Evolutionary conservation across 2,113 vertebrate species (phyloP), one percentile per base, ranked within the genome.

Genomic region (Chlorodrepanis virens): DNA sequence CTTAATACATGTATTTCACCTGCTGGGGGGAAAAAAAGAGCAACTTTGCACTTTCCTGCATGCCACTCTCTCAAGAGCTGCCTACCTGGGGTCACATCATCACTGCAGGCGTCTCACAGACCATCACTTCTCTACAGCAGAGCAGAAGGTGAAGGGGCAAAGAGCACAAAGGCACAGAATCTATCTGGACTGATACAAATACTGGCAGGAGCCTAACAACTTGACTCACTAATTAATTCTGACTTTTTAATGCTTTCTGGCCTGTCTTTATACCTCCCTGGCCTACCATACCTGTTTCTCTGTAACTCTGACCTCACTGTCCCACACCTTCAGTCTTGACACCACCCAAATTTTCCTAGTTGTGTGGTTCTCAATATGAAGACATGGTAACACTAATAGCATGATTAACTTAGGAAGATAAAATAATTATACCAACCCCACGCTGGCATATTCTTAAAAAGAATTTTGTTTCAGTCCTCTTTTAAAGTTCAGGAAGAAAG

Each of bases 51-150:
- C 50, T 49, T 70, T 57, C n/a, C 64, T 83, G 37, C 17, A 25
- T 9, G 49, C 24, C 11, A 10, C 8, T 65, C 19, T 61, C 22
- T 47, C 11, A 65, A 65, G 4, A 72, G 39, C 42, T 70, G 59
- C 63, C 53, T 72, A 10, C 19, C 14, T 8, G 14, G 25, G 23
- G 22, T 53, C 9, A 2, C 40, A 49, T 20, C 39, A 60, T 44
- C 29, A 28, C 8, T 0, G 0, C 25, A 68, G 40, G 50, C 31
- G 87, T 22, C 29, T 67, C 4, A 0, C 21, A 37, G 44, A 28
- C 9, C 33, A 52, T 49, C 0, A 0, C 61, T 72, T 39, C 35
- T 35, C 40, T 35, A 8, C 1, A 8, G 31, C 35, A 77, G 8
- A n/a, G 78, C 49, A 67, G 37, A 68, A 65, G 16, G 45, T 15